Base-by-base conservation (phyloP, 2,797 vertebrate genomes). In the Coregonus suidteri region DNA sequence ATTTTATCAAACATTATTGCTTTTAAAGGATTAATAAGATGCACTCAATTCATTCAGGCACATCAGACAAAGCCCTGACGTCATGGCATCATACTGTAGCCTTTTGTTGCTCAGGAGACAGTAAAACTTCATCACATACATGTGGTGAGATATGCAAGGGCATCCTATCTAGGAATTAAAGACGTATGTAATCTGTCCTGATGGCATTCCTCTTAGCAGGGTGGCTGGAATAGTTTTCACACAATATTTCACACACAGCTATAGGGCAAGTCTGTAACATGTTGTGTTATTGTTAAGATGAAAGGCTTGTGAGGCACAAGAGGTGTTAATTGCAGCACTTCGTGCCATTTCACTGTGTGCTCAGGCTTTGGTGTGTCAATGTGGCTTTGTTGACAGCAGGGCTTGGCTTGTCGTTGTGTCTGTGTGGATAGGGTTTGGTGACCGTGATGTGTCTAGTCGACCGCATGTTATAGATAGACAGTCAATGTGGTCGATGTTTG, bases 341-440 rank as follows among this genome's bases (percentile, higher is more conserved):
- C 3, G 16, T 67, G 14, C 66, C 66, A 16, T 9, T 72, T 25
- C 71, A 78, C 79, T 67, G 77, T 77, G 84, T 80, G 84, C 74
- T 79, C 73, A 11, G 75, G 87, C 80, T 81, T 82, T 81, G 78
- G 87, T 90, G 89, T 87, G 82, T 90, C 86, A 90, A 78, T 82
- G 16, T 75, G 79, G 79, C 83, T 74, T 72, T 69, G 82, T 69
- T 72, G 31, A 54, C 71, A 54, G 88, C 87, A 81, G 82, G 81
- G 79, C 41, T 69, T 80, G 91, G 88, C 88, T 86, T 88, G 85
- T 82, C 83, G 11, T 67, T 31, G 70, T 53, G 89, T 91, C 84
- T 83, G 85, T 85, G 87, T 81, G 85, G 77, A 78, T 84, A 83
- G 82, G 83, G 84, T 71, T 35, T 71, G n/a, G 52, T 89, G 90